Evolutionary conservation across 2,113 vertebrate species (phyloP).

Genomic region (Pantherophis guttatus): DNA sequence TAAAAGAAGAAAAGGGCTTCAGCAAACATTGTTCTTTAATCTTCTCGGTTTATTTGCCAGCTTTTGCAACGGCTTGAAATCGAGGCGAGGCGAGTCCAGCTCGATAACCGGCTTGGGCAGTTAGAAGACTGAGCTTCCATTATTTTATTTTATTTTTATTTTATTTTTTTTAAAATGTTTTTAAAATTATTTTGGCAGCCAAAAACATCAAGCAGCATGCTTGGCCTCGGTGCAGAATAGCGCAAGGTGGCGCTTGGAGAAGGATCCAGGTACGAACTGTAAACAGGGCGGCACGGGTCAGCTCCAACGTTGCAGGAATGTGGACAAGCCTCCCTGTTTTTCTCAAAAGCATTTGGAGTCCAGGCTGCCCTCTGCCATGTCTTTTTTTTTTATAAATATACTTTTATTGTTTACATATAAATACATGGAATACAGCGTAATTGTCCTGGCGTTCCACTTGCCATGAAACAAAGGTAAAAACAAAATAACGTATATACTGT

Average conservation of each 20-base stretch:
- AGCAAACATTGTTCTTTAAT: not conserved
- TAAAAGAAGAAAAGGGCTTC: not conserved
- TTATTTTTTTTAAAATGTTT: no score
- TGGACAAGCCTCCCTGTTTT: no score
- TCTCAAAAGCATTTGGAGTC: rapidly evolving
- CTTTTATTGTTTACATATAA: no score
- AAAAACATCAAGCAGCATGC: no score
- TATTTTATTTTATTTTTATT: no score
- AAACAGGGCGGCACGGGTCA: not conserved
- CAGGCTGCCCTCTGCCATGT: not conserved
- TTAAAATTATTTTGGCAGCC: not conserved
- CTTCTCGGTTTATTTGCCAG: not conserved
- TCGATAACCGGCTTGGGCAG: not conserved
- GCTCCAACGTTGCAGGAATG: no score
- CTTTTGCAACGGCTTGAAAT: not conserved
- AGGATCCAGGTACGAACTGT: no score
- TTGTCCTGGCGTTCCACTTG: no score
- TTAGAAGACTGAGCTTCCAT: not conserved
- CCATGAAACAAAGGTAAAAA: no score
- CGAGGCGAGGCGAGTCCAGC: not conserved
- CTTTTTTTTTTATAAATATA: no score
- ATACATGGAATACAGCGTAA: no score
- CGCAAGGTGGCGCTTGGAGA: not conserved
- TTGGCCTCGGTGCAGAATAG: not conserved
- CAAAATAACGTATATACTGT: no score